phyloP scores from a whole-genome alignment of 2,797 vertebrate species.

The Poeciliopsis gracilis region DNA sequence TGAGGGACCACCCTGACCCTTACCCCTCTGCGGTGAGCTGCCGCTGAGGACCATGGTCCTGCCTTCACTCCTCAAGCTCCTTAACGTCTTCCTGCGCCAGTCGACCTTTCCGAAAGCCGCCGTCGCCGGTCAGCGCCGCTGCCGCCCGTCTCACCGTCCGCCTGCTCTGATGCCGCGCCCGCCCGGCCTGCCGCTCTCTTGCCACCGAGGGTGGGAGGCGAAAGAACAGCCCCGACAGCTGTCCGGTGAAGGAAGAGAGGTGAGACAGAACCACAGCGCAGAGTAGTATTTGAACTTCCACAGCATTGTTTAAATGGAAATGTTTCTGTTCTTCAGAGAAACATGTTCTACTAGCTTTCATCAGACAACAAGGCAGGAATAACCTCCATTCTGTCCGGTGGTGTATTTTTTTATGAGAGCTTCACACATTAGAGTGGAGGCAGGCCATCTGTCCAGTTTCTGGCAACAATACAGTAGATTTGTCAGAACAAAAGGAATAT shows the following conservation, averaged over 20 bases:
- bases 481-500: neutral
- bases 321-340: neutral
- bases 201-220: slow-evolving; percentile 73
- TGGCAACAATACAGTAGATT: neutral
- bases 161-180: slow-evolving; percentile 77
- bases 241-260: slow-evolving; percentile 69
- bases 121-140: slow-evolving; percentile 25
- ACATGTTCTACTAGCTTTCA: neutral
- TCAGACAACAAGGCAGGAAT: neutral
- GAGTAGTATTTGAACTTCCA: neutral
- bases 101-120: slow-evolving; percentile 42
- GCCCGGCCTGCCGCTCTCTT: slow-evolving; percentile 64
- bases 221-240: slow-evolving; percentile 53
- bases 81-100: slow-evolving; percentile 72
- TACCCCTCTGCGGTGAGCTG: slow-evolving; percentile 50
- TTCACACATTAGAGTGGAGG: neutral
- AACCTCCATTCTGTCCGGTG: neutral
- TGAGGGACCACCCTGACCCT: slow-evolving; percentile 45
- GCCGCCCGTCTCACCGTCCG: slow-evolving; percentile 44
- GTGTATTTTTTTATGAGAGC: neutral
- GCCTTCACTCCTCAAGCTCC: slow-evolving; percentile 76
- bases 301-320: neutral
- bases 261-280: slow-evolving; percentile 44
- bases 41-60: slow-evolving; percentile 81
- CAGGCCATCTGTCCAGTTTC: slow-evolving; percentile 1